Evolutionary conservation across 1,140 invertebrate genomes (phyloP).

Genomic region (Drosophila erecta): DNA sequence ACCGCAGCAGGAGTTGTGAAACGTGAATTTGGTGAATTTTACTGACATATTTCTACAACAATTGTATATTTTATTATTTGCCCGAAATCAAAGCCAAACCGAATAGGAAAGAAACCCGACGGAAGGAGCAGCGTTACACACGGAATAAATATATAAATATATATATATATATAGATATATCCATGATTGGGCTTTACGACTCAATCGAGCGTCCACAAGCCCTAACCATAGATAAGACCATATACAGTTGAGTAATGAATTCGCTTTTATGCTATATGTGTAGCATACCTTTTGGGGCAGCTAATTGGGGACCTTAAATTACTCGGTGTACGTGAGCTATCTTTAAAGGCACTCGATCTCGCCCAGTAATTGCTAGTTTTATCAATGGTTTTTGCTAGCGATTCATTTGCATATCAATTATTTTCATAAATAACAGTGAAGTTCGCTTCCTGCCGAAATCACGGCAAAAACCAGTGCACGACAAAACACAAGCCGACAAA

Average conservation of each 20-base stretch:
- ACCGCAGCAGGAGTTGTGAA: constrained; percentile 71
- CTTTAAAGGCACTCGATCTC: constrained; percentile 41
- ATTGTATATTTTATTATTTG: constrained; percentile 80
- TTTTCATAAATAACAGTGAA: constrained; percentile 76
- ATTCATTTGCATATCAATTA: constrained; percentile 81
- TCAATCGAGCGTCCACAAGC: constrained; percentile 56
- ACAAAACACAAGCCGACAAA: constrained; percentile 21
- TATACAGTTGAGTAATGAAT: constrained; percentile 60
- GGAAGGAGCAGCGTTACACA: constrained; percentile 32
- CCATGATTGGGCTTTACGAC: constrained; percentile 23
- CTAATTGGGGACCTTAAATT: constrained; percentile 75
- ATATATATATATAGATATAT: constrained; percentile 2
- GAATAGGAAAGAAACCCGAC: constrained; percentile 19
- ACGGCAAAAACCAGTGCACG: constrained; percentile 47
- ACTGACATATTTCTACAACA: constrained; percentile 81
- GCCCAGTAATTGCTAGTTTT: constrained; percentile 73
- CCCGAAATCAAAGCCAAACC: constrained; percentile 69
- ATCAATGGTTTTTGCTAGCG: constrained; percentile 62
- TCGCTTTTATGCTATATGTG: constrained; percentile 36
- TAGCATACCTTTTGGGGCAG: constrained; percentile 55
- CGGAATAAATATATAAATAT: constrained; percentile 8
- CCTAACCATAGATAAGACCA: constrained; percentile 54
- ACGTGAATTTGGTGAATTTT: constrained; percentile 79
- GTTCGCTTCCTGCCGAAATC: constrained; percentile 57
- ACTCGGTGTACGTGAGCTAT: constrained; percentile 35